Base-by-base conservation (phyloP, 2,888 invertebrate species). In the Phorcus lineatus region DNA sequence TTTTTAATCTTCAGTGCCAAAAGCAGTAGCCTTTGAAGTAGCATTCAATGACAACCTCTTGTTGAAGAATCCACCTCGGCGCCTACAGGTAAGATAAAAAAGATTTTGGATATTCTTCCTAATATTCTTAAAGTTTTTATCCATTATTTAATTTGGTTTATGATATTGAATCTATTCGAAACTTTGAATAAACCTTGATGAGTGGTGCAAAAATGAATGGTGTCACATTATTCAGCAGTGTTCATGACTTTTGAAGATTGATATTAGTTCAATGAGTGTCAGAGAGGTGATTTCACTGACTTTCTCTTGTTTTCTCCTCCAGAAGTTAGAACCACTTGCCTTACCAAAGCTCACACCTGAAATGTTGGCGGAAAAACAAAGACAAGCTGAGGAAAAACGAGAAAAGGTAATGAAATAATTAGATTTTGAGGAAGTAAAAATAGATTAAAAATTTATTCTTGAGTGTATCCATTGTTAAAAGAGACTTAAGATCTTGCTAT, bases 371-470 rank as follows among this genome's bases (percentile, higher is more conserved):
- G 90, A 89, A 70, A 91, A 89, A 83, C 89, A 89, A 82, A 87
- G 83, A 83, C 62, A 86, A 31, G 91, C 90, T 36, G 91, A 91
- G 80, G 91, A 90, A 54, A 91, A 91, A 78, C 81, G 91, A 80
- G 87, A 89, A 80, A 83, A 81, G 86, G 90, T 89, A 83, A 77
- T 80, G 11, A 47, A 36, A 47, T 47, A 47, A 47, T 47, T 1
- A 4, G 36, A 36, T 2, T 13, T 47, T 47, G 47, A 47, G 47
- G 1, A 47, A 47, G 7, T 36, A 7, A 36, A 3, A 11, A 47
- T 47, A 9, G 47, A 13, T 47, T 13, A 11, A 11, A 47, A 47
- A 13, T 47, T 47, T 47, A 6, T 1, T 47, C 36, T n/a, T n/a
- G n/a, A n/a, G n/a, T n/a, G n/a, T n/a, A n/a, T n/a, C n/a, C n/a